These are phyloP conservation scores for Eulemur rubriventer DNA, from an alignment of 2,797 vertebrate species.

Conservation along the genomic window DNA sequence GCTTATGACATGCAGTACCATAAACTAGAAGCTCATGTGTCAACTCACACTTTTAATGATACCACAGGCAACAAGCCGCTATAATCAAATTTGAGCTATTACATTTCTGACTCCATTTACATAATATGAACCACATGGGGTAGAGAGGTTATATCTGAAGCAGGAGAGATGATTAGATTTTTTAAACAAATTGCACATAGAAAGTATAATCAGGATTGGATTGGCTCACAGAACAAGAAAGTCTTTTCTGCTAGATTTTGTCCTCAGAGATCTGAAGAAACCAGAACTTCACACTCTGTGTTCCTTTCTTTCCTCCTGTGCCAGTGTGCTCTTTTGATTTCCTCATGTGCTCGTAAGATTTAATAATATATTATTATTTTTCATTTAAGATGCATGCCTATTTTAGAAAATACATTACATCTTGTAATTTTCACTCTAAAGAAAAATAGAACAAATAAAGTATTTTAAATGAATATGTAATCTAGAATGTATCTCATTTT, in stretches of 20 bases:
- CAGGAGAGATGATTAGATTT: conserved; percentile 66
- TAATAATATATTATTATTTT: conserved; percentile 4
- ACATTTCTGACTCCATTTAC: conserved; percentile 70
- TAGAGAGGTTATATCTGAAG: conserved; percentile 61
- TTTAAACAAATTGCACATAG: conserved; percentile 55
- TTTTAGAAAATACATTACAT: neutral
- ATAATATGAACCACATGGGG: conserved; percentile 68
- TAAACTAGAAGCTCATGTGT: conserved; percentile 35
- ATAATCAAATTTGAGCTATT: conserved; percentile 70
- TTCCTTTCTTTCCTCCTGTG: neutral
- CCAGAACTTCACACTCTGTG: neutral
- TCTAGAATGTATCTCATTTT: neutral
- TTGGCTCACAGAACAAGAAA: neutral
- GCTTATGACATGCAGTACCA: neutral
- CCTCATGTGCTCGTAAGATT: neutral
- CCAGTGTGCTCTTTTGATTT: neutral
- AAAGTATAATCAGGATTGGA: conserved; percentile 50
- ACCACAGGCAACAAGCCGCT: neutral
- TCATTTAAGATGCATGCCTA: neutral
- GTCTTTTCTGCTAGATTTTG: neutral
- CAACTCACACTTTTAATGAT: conserved; percentile 57
- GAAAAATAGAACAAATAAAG: neutral
- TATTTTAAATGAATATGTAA: conserved; percentile 21
- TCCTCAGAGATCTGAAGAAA: neutral
- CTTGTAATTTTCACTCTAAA: conserved; percentile 12